phyloP scores from a whole-genome alignment of 2,888 invertebrate genomes.

The Aspidapion aeneum region DNA sequence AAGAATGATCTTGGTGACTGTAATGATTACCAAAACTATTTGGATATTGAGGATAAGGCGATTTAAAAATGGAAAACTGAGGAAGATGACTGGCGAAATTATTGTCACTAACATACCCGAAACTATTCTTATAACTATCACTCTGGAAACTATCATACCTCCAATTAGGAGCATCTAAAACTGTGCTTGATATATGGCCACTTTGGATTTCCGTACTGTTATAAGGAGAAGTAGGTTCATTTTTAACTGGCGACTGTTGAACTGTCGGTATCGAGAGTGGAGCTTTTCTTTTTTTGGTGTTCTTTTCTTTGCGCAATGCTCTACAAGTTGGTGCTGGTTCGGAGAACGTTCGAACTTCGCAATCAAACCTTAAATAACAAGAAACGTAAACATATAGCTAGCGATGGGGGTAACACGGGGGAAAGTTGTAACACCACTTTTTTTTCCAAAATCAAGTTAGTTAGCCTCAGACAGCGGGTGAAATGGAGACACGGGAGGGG shows the following conservation, averaged over 20 bases:
- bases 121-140: slow-evolving; percentile 19
- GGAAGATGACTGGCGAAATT: slow-evolving; percentile 26
- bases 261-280: slow-evolving; percentile 25
- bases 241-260: slow-evolving; percentile 11
- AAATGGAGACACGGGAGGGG: too few species aligned
- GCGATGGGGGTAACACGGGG: too few species aligned
- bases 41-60: slow-evolving; percentile 22
- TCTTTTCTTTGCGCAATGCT: slow-evolving; percentile 62
- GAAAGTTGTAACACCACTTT: too few species aligned
- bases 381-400: too few species aligned
- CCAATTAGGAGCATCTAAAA: slow-evolving; percentile 48
- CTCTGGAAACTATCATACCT: slow-evolving; percentile 35
- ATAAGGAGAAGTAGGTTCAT: slow-evolving; percentile 3
- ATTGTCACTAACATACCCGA: slow-evolving; percentile 26
- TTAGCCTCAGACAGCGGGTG: too few species aligned
- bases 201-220: slow-evolving; percentile 68
- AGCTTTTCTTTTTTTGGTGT: slow-evolving; percentile 50
- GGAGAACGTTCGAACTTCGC: slow-evolving; percentile 32
- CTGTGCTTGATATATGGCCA: slow-evolving; percentile 82
- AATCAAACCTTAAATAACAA: slow-evolving; percentile 26
- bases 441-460: too few species aligned
- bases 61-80: slow-evolving; percentile 30
- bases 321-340: slow-evolving; percentile 30
- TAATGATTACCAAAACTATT: slow-evolving; percentile 22
- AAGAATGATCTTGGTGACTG: slow-evolving; percentile 17